Percentiles rank a stretch among this genome's conserved stretches.
phyloP scores from a whole-genome alignment of 2,113 vertebrate species.

The Festucalex cinctus region DNA sequence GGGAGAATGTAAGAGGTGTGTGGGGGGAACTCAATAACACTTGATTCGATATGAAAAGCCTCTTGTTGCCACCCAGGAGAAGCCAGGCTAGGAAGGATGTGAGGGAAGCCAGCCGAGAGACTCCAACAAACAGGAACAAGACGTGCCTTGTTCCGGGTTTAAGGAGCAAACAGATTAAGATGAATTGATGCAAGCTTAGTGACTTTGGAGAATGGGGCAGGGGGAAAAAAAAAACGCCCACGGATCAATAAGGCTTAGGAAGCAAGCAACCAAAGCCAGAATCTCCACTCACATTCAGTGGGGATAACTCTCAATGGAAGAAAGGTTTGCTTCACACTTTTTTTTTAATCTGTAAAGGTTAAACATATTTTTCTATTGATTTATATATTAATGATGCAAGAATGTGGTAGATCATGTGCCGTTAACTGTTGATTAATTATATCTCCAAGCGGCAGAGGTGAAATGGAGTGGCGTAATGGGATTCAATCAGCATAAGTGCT shows the following conservation, averaged over 20 bases:
- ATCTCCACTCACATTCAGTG: constrained; percentile 60
- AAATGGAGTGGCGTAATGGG: too few species aligned
- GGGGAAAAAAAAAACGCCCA: constrained; percentile 55
- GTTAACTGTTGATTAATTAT: too few species aligned
- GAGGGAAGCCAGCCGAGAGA: constrained; percentile 70
- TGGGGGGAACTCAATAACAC: constrained; percentile 76
- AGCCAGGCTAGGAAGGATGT: constrained; percentile 67
- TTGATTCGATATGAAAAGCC: constrained; percentile 79
- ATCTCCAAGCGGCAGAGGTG: too few species aligned
- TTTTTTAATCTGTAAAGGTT: neutral
- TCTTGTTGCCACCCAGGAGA: constrained; percentile 77
- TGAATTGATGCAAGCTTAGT: constrained; percentile 76
- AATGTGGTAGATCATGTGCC: neutral
- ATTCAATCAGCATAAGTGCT: too few species aligned
- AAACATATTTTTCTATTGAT: neutral
- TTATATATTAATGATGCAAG: neutral
- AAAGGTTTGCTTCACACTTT: constrained; percentile 46
- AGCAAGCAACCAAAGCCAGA: constrained; percentile 64
- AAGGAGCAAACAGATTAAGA: constrained; percentile 78
- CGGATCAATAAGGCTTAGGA: constrained; percentile 75
- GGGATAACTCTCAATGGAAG: constrained; percentile 59
- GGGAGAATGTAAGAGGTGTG: constrained; percentile 64
- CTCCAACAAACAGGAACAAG: constrained; percentile 76
- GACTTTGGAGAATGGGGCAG: constrained; percentile 71
- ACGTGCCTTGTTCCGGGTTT: constrained; percentile 76